Conservation (phyloP, 1,140 invertebrate species). For the Tachypleus tridentatus region DNA sequence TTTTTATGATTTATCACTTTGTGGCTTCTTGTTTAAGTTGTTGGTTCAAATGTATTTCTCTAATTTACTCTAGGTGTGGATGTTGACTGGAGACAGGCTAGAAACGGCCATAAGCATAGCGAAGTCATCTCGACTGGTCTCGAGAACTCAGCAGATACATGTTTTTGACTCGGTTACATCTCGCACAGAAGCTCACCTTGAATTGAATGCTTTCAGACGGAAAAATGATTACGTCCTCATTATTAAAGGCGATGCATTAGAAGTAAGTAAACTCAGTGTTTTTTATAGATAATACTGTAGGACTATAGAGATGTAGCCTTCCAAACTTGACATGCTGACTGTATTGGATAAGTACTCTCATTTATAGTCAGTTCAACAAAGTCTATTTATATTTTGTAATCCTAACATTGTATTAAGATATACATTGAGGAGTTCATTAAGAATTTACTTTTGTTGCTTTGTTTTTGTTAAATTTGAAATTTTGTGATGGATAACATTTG, state of each 20-base stretch:
- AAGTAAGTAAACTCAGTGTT: slow-evolving; percentile 42
- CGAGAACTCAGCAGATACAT: slow-evolving; percentile 58
- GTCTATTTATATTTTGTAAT: too few relatives aligned
- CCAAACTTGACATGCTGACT: too few relatives aligned
- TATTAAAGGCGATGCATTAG: slow-evolving; percentile 83
- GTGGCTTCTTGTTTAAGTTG: too few relatives aligned
- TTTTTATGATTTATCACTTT: too few relatives aligned
- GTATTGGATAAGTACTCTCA: too few relatives aligned
- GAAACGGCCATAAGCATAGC: slow-evolving; percentile 98
- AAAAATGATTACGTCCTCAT: slow-evolving; percentile 80
- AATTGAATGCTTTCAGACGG: slow-evolving; percentile 77
- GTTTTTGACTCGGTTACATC: slow-evolving; percentile 61
- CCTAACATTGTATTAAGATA: too few relatives aligned
- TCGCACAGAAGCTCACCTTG: slow-evolving; percentile 77
- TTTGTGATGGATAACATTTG: slow-evolving; percentile 1
- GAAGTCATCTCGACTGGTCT: slow-evolving; percentile 77
- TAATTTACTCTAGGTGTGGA: slow-evolving; percentile 65
- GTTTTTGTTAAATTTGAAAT: slow-evolving; percentile 7
- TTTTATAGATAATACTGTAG: too few relatives aligned
- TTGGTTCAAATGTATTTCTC: too few relatives aligned
- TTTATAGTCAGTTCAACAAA: too few relatives aligned
- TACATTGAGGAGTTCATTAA: too few relatives aligned
- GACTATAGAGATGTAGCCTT: too few relatives aligned
- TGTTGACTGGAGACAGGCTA: slow-evolving; percentile 98
- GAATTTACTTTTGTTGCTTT: background rate